These are phyloP conservation scores for Salmo trutta DNA, from an alignment of 2,797 vertebrate species.

Conservation along the genomic window DNA sequence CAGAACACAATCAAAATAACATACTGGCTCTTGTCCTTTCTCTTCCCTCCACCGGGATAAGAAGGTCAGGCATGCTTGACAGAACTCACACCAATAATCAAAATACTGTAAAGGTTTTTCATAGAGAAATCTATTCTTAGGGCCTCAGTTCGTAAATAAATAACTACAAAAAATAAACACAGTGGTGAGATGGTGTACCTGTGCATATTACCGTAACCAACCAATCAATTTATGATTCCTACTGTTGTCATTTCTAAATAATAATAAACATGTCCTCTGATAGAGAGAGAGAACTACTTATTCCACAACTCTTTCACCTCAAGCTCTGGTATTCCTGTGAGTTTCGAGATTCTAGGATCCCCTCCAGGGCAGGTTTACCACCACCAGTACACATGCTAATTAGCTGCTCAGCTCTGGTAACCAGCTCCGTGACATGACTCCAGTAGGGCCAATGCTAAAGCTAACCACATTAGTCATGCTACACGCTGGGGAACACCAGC, in stretches of 20 bases:
- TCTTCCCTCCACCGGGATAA: not conserved
- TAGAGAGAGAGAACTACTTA: not conserved
- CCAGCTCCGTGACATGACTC: not conserved
- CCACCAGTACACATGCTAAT: not conserved
- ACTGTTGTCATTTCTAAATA: not conserved
- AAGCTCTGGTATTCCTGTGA: not conserved
- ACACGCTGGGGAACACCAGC: not conserved
- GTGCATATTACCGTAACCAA: not conserved
- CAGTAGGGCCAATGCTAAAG: not conserved
- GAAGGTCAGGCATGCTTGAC: slow-evolving; percentile 22
- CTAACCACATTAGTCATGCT: not conserved
- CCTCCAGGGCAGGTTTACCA: not conserved
- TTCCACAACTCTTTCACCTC: not conserved
- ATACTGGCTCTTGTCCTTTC: slow-evolving; percentile 41
- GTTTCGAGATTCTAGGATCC: not conserved
- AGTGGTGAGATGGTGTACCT: not conserved
- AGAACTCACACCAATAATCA: slow-evolving; percentile 3
- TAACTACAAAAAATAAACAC: not conserved
- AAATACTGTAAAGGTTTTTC: slow-evolving; percentile 6
- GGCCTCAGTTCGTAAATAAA: not conserved
- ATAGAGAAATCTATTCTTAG: not conserved
- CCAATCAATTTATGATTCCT: not conserved
- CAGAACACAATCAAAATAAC: slow-evolving; percentile 58
- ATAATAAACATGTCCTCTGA: not conserved
- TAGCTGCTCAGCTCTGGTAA: not conserved